phyloP scores from a whole-genome alignment of 2,113 vertebrate genomes.

The Pygoscelis antarcticus region DNA sequence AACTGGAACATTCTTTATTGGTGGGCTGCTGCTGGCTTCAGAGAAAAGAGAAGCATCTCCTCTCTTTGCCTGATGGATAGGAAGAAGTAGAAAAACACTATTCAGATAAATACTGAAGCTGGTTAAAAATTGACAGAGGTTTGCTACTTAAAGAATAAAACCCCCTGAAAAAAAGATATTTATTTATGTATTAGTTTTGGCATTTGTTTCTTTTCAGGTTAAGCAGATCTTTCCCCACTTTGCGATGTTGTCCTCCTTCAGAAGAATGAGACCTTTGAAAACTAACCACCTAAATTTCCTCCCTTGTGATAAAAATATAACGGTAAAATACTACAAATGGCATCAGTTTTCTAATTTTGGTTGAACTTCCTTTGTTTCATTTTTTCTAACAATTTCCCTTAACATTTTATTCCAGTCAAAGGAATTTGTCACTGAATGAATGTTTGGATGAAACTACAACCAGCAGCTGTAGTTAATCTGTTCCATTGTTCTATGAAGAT shows the following conservation, averaged over 20 bases:
- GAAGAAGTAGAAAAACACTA: not conserved
- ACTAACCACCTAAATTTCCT: not conserved
- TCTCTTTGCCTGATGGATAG: not conserved
- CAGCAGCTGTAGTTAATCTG: conserved; percentile 46
- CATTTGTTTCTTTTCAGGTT: not conserved
- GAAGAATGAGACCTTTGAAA: not conserved
- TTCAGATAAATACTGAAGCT: not conserved
- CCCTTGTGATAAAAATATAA: not conserved
- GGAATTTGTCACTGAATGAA: conserved; percentile 25
- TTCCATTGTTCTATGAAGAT: conserved; percentile 8
- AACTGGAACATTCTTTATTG: not conserved
- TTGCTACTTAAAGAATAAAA: not conserved
- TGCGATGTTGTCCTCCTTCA: not conserved
- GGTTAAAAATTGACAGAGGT: not conserved
- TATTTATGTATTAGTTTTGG: not conserved
- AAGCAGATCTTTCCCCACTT: not conserved
- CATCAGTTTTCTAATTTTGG: not conserved
- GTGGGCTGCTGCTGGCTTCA: not conserved
- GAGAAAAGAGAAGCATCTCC: not conserved
- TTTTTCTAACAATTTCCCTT: not conserved
- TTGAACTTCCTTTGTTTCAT: not conserved
- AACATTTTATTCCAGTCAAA: conserved; percentile 34
- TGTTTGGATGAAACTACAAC: not conserved
- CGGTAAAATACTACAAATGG: not conserved
- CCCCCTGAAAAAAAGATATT: not conserved